phyloP scores from a whole-genome alignment of 1,140 invertebrate species.

The Copidosoma floridanum region DNA sequence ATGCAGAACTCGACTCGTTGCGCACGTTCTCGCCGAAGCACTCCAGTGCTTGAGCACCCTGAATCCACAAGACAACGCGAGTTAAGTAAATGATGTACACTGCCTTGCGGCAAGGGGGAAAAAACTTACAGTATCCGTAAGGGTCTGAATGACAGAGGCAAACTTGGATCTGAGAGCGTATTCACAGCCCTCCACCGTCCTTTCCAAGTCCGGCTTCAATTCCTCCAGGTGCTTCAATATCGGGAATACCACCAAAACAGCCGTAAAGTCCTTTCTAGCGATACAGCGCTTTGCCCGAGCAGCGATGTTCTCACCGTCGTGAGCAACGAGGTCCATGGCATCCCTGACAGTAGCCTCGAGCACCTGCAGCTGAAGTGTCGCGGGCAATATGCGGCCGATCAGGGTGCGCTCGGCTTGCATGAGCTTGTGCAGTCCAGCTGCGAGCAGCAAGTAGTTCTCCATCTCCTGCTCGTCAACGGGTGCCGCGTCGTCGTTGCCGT shows the following conservation, averaged over 20 bases:
- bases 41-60: slow-evolving; percentile 87
- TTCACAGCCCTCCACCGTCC: slow-evolving; percentile 73
- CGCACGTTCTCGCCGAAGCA: slow-evolving; percentile 90
- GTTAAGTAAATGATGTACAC: no score
- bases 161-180: slow-evolving; percentile 70
- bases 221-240: slow-evolving; percentile 79
- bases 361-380: slow-evolving; percentile 75
- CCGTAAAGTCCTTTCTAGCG: slow-evolving; percentile 76
- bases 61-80: slow-evolving; percentile 33
- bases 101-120: background rate
- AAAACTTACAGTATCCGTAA: slow-evolving; percentile 69
- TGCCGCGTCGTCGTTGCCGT: slow-evolving; percentile 44
- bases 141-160: slow-evolving; percentile 69
- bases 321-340: slow-evolving; percentile 80
- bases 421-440: slow-evolving; percentile 82
- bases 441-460: slow-evolving; percentile 82
- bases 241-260: slow-evolving; percentile 82
- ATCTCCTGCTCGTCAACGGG: slow-evolving; percentile 78
- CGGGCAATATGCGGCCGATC: slow-evolving; percentile 81
- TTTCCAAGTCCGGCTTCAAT: slow-evolving; percentile 82
- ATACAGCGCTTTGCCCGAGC: slow-evolving; percentile 76
- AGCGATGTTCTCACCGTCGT: slow-evolving; percentile 82
- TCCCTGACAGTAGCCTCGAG: slow-evolving; percentile 83
- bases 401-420: slow-evolving; percentile 84
- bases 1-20: slow-evolving; percentile 75